Evolutionary conservation across 2,797 vertebrate species (phyloP).

Genomic region (Halcyon smyrnensis): DNA sequence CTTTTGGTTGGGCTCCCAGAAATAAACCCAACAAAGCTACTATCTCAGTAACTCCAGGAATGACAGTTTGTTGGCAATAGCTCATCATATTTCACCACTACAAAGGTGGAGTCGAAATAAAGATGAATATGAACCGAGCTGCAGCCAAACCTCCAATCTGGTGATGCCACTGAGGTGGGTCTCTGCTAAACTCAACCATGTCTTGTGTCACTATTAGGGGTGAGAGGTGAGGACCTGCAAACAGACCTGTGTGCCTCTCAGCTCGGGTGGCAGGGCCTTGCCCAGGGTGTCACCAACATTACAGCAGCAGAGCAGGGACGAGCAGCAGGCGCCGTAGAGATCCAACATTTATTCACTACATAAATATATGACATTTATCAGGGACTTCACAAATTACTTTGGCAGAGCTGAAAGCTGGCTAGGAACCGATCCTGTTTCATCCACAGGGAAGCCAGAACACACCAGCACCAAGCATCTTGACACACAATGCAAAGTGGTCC

Average conservation of each 20-base stretch:
- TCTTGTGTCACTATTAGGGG: background rate
- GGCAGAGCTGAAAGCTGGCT: constrained; percentile 46
- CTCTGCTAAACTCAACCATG: background rate
- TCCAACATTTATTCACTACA: constrained; percentile 55
- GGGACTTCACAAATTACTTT: background rate
- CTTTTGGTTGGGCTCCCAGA: background rate
- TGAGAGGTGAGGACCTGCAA: background rate
- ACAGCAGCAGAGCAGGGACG: rapidly evolving
- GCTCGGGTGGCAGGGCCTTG: rapidly evolving
- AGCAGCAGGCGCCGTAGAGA: background rate
- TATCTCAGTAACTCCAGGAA: background rate
- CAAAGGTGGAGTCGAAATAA: rapidly evolving
- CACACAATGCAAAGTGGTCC: background rate
- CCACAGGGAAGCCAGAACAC: background rate
- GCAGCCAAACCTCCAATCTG: background rate
- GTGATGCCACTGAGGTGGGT: background rate
- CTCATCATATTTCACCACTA: rapidly evolving
- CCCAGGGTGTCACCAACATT: background rate
- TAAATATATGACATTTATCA: background rate
- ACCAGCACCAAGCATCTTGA: background rate
- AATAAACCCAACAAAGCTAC: background rate
- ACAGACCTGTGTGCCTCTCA: background rate
- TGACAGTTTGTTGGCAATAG: background rate
- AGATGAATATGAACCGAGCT: background rate
- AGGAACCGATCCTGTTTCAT: background rate